Evolutionary conservation across 2,113 vertebrate species (phyloP), one percentile per base, ranked within the genome.

Genomic region (Sander lucioperca): DNA sequence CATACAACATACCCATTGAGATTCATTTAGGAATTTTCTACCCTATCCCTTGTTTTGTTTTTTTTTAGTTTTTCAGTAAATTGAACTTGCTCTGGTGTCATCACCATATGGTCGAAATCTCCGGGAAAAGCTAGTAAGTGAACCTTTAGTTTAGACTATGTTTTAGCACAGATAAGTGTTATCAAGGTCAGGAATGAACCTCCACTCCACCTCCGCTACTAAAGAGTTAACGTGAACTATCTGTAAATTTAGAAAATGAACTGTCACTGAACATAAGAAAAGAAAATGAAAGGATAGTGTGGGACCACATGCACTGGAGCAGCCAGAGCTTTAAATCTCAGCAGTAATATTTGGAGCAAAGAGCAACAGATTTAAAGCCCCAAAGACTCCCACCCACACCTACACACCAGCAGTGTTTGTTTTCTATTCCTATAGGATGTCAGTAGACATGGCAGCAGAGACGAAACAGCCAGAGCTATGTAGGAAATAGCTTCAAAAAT

Each of bases 351-450:
- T n/a, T 74, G 67, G 48, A 80, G 70, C 36, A 82, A 72, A 69
- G 63, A 33, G 66, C 71, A 76, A 45, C 51, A 76, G 54, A 39
- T 63, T 83, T 61, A 63, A 82, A 77, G 11, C 36, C 39, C 43
- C 25, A 56, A 21, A 88, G 62, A 83, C 39, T 65, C 59, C 47
- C 13, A 27, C 45, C 43, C 23, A 71, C 73, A 65, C 51, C 67
- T 43, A 67, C 65, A 30, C 67, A 75, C 33, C 48, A 68, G n/a
- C 53, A 80, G 12, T 4, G 65, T 90, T 88, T 91, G 77, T 74
- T 86, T 86, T 86, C 64, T 72, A 69, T 77, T 83, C 57, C 62
- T 81, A 80, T 64, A 72, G 69, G 75, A 86, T 89, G 82, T 89
- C 80, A 82, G 74, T 33, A 39, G 77, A 83, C 65, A 63, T 58